Conservation (phyloP, 2,797 vertebrate species). For the Melanotaenia parkinsoni region DNA sequence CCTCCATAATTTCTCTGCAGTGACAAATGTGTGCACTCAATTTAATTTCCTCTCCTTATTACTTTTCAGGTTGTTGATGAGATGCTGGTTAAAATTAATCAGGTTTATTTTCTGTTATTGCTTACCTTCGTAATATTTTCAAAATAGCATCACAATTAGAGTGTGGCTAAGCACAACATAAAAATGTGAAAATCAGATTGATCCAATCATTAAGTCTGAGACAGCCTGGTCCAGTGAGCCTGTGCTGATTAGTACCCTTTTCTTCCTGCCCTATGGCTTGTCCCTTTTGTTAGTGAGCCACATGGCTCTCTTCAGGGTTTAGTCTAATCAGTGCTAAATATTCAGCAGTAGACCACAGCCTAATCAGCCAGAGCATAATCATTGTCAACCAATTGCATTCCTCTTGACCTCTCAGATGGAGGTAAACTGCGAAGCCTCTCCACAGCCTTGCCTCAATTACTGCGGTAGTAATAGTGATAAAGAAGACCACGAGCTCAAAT, state of each 20-base stretch:
- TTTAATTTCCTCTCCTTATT: constrained; percentile 19
- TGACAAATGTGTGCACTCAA: constrained; percentile 20
- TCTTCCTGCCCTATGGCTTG: constrained; percentile 53
- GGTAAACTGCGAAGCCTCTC: constrained; percentile 76
- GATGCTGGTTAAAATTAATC: constrained; percentile 29
- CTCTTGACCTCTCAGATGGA: constrained; percentile 82
- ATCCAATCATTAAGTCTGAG: constrained; percentile 34
- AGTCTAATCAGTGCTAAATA: constrained; percentile 77
- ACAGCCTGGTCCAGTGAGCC: constrained; percentile 30
- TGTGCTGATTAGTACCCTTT: constrained; percentile 45
- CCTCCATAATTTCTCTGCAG: background rate
- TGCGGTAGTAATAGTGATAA: constrained; percentile 72
- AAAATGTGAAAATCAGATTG: constrained; percentile 29
- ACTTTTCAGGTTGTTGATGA: constrained; percentile 18
- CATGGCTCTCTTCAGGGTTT: constrained; percentile 71
- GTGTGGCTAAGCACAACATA: background rate
- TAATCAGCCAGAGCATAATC: constrained; percentile 77
- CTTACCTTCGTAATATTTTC: constrained; percentile 12
- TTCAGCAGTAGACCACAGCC: constrained; percentile 71
- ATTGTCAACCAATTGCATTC: constrained; percentile 80
- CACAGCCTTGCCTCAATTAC: constrained; percentile 75
- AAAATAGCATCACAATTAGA: constrained; percentile 30
- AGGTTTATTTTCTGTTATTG: constrained; percentile 31
- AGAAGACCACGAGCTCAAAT: constrained; percentile 70
- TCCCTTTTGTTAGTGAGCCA: constrained; percentile 70